phyloP scores from a whole-genome alignment of 2,113 vertebrate genomes.

The Apodemus sylvaticus region DNA sequence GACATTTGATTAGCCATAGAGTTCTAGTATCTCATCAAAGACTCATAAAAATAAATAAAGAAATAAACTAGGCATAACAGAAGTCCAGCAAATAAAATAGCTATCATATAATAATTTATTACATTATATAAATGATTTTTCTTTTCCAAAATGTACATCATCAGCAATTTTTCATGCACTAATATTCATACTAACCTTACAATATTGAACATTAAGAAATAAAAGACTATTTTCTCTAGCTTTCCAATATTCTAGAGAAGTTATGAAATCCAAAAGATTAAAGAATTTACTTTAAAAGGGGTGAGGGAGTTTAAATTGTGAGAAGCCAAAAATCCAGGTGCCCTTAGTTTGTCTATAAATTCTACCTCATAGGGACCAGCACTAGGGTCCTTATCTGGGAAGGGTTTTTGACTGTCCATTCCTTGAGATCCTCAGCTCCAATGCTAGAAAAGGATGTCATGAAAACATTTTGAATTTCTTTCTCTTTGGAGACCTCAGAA shows the following conservation, averaged over 20 bases:
- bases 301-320: background rate
- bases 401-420: background rate
- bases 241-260: background rate
- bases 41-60: background rate
- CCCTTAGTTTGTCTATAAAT: background rate
- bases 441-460: background rate
- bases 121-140: background rate
- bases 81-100: background rate
- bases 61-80: background rate
- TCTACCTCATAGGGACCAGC: background rate
- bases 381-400: background rate
- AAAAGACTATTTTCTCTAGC: background rate
- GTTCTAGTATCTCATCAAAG: background rate
- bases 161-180: background rate
- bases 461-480: background rate
- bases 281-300: background rate
- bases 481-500: background rate
- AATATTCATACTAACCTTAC: background rate
- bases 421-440: background rate
- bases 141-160: background rate
- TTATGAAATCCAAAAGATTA: background rate
- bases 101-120: background rate
- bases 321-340: background rate
- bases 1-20: background rate
- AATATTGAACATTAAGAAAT: background rate